Evolutionary conservation across 2,888 invertebrate genomes (phyloP).

Genomic region (Pseudanteris insignis): DNA sequence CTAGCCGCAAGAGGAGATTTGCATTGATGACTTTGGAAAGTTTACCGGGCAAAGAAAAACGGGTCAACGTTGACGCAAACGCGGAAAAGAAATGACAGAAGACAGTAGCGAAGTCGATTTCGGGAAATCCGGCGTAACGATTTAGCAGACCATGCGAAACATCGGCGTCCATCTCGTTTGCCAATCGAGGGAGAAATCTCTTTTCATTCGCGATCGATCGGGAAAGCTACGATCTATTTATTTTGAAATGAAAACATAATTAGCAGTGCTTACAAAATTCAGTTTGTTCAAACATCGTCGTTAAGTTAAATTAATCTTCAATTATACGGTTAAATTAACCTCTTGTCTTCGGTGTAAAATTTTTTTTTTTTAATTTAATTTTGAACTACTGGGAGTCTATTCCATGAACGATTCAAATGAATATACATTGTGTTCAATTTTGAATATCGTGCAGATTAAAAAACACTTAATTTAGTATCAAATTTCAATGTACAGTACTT

Average conservation of each 20-base stretch:
- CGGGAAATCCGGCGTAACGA: constrained; percentile 44
- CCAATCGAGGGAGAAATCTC: constrained; percentile 29
- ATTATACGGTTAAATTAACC: too few species aligned
- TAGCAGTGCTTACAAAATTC: too few species aligned
- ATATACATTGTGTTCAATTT: too few species aligned
- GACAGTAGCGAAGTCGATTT: constrained; percentile 30
- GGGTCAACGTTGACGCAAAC: constrained; percentile 30
- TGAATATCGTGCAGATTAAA: too few species aligned
- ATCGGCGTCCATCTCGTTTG: constrained; percentile 22
- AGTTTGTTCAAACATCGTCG: too few species aligned
- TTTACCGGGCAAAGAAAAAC: constrained; percentile 22
- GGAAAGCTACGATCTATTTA: constrained; percentile 26
- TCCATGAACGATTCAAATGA: not conserved
- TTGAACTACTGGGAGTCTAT: too few species aligned
- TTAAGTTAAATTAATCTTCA: too few species aligned
- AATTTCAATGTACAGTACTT: too few species aligned
- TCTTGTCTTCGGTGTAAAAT: too few species aligned
- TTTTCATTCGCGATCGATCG: constrained; percentile 5
- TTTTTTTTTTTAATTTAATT: too few species aligned
- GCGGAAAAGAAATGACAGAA: constrained; percentile 45
- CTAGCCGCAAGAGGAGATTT: constrained; percentile 31
- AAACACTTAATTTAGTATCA: too few species aligned
- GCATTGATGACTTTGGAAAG: constrained; percentile 44
- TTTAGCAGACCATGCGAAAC: constrained; percentile 39
- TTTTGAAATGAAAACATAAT: too few species aligned